A percentile compares a stretch with the other conserved stretches of the same genome.
These are phyloP conservation scores for Goniozus legneri DNA, from an alignment of 1,140 invertebrate species.

Conservation along the genomic window DNA sequence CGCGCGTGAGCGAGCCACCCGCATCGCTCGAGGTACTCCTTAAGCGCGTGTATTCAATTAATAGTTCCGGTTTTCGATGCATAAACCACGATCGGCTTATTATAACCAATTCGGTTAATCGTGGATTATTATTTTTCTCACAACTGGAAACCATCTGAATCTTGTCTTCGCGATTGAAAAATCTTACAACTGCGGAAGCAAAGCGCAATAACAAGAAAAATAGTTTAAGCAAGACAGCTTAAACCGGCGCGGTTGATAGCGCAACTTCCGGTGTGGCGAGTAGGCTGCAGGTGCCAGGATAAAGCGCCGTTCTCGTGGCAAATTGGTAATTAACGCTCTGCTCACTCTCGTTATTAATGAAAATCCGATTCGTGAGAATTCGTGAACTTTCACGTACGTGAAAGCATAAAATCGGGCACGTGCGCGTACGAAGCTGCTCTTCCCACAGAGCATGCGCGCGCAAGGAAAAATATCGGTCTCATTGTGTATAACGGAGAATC, in stretches of 20 bases:
- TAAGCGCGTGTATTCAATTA: conserved; percentile 35
- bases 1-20: conserved; percentile 36
- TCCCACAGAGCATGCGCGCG: background rate
- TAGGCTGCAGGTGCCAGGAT: too few relatives aligned
- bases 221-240: too few relatives aligned
- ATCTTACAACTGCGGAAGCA: too few relatives aligned
- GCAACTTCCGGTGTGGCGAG: too few relatives aligned
- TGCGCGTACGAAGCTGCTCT: too few relatives aligned
- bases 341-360: background rate
- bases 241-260: too few relatives aligned
- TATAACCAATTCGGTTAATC: conserved; percentile 36
- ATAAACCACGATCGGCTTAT: conserved; percentile 20
- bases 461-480: background rate
- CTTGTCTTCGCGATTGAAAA: too few relatives aligned
- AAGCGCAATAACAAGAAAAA: too few relatives aligned
- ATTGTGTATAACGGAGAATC: background rate
- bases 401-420: too few relatives aligned
- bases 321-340: background rate
- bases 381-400: background rate
- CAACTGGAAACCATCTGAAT: too few relatives aligned
- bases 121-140: conserved; percentile 22
- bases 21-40: conserved; percentile 35
- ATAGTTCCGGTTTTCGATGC: conserved; percentile 23
- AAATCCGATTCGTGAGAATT: conserved; percentile 1
- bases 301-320: too few relatives aligned